phyloP scores from a whole-genome alignment of 1,140 invertebrate species.

The Hycleus phaleratus region DNA sequence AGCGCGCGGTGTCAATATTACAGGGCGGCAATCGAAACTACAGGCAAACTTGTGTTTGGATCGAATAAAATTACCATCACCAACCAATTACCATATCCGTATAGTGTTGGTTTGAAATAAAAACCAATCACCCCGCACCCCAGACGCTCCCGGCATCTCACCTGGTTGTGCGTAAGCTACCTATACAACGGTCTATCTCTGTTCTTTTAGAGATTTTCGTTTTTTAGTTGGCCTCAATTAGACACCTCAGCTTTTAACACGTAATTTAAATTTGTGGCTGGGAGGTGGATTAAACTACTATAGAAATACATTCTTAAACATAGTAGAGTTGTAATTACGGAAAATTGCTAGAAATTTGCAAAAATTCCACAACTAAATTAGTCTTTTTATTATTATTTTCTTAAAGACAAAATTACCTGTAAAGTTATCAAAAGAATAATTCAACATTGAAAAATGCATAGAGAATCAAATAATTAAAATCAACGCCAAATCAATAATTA shows the following conservation, averaged over 20 bases:
- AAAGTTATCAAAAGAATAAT: no score
- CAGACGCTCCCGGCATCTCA: constrained; percentile 14
- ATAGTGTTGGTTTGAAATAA: constrained; percentile 8
- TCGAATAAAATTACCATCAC: constrained; percentile 29
- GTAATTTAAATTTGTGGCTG: constrained; percentile 3
- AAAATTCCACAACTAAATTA: no score
- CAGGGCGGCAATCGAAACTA: constrained; percentile 26
- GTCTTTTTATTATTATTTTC: no score
- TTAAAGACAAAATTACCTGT: no score
- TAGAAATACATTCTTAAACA: no score
- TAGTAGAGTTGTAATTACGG: no score
- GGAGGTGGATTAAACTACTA: no score
- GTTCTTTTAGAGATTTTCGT: neutral
- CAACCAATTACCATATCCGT: constrained; percentile 29
- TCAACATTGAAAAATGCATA: no score
- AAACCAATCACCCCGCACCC: neutral
- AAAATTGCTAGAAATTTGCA: no score
- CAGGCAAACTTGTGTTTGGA: constrained; percentile 21
- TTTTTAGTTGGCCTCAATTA: constrained; percentile 7
- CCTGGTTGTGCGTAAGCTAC: constrained; percentile 5
- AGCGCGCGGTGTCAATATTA: constrained; percentile 22
- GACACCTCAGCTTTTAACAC: constrained; percentile 10
- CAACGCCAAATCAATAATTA: neutral
- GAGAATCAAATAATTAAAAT: no score
- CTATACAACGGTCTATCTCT: no score